Percentiles rank a stretch among this genome's conserved stretches.
Evolutionary conservation across 2,113 vertebrate genomes (phyloP).

Genomic region (Erythrolamprus reginae): DNA sequence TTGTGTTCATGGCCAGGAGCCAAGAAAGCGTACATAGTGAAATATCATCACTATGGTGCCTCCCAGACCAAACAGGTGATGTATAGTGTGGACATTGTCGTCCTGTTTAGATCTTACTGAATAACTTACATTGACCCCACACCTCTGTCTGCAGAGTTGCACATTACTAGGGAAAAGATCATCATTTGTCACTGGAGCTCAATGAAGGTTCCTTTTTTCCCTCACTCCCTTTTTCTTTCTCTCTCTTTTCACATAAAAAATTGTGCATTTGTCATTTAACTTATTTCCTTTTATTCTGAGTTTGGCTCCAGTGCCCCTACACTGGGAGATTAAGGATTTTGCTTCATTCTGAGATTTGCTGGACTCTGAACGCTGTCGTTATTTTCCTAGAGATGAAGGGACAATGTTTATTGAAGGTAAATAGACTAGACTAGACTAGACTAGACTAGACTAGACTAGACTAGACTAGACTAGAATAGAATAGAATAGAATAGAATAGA

Average conservation of each 20-base stretch:
- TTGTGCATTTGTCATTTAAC: slow-evolving; percentile 24
- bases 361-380: slow-evolving; percentile 15
- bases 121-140: neutral
- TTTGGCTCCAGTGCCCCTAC: slow-evolving; percentile 9
- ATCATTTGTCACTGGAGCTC: neutral
- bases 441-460: no score
- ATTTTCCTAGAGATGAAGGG: slow-evolving; percentile 11
- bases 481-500: no score
- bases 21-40: neutral
- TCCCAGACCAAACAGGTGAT: neutral
- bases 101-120: neutral
- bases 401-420: slow-evolving; percentile 21
- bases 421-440: no score
- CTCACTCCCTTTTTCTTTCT: neutral
- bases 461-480: no score
- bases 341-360: neutral
- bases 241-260: neutral
- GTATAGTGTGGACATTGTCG: neutral
- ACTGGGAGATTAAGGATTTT: slow-evolving; percentile 18
- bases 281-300: neutral
- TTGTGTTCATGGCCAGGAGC: neutral
- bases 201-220: neutral
- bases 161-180: neutral
- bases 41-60: neutral
- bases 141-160: neutral